These are phyloP conservation scores for Schizaphis graminum DNA, from an alignment of 2,888 invertebrate species.

Conservation along the genomic window DNA sequence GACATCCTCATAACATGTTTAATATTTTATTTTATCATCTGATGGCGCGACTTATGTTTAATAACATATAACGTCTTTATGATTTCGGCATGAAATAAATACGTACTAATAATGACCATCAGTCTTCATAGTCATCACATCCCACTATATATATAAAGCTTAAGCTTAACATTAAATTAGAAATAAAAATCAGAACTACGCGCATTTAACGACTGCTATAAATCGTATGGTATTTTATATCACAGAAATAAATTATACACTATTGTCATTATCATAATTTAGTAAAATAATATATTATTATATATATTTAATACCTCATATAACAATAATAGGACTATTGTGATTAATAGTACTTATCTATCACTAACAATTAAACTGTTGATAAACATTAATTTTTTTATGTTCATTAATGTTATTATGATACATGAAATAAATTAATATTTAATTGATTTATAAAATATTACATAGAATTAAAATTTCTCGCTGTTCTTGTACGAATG, in stretches of 20 bases:
- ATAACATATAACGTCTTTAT: background rate
- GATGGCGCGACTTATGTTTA: background rate
- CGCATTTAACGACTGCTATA: background rate
- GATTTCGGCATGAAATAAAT: slow-evolving; percentile 11
- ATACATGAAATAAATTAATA: too few relatives aligned
- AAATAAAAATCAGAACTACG: background rate
- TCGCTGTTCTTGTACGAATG: background rate
- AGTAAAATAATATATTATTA: background rate
- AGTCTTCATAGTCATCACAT: background rate
- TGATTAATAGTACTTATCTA: background rate
- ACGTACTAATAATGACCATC: background rate
- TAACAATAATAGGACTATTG: background rate
- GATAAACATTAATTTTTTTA: background rate
- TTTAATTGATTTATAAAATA: background rate
- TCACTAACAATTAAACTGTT: background rate
- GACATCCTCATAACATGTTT: background rate
- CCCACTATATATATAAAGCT: background rate
- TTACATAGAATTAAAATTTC: background rate
- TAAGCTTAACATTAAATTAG: background rate
- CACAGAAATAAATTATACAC: background rate
- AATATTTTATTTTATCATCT: background rate
- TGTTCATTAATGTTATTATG: background rate
- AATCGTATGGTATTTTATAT: background rate
- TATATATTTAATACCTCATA: background rate
- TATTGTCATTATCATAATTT: background rate